Evolutionary conservation across 2,113 vertebrate species (phyloP).

Genomic region (Narcine bancroftii): DNA sequence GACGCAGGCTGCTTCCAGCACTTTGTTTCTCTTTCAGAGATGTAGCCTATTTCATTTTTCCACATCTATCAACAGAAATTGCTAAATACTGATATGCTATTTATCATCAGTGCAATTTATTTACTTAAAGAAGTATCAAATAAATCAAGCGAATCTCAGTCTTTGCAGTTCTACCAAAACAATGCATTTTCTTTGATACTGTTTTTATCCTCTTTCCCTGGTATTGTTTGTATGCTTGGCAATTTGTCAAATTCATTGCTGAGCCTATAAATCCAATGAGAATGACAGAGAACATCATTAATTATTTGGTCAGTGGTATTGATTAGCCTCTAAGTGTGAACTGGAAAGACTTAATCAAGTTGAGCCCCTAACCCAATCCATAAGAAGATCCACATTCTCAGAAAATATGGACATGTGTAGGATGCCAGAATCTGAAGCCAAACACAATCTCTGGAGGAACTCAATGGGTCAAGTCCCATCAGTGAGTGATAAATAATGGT

Average conservation of each 20-base stretch:
- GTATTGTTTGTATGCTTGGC: not conserved
- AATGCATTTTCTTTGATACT: not conserved
- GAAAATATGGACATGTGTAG: too few species aligned
- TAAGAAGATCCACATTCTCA: not conserved
- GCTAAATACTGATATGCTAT: not conserved
- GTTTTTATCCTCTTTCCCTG: not conserved
- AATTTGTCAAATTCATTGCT: not conserved
- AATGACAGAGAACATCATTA: not conserved
- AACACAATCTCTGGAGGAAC: too few species aligned
- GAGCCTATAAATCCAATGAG: not conserved
- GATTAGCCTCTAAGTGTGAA: not conserved
- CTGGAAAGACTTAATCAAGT: not conserved
- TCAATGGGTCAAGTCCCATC: too few species aligned
- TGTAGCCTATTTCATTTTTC: too few species aligned
- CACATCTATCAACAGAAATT: not conserved
- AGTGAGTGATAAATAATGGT: too few species aligned
- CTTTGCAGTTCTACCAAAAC: not conserved
- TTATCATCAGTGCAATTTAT: not conserved
- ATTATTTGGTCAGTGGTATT: not conserved
- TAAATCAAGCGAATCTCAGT: not conserved
- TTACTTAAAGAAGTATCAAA: not conserved
- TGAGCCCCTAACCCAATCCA: not conserved
- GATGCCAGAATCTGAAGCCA: too few species aligned
- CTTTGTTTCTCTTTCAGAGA: too few species aligned
- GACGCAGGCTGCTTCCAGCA: too few species aligned